These are phyloP conservation scores for Conchocele bisecta DNA, from an alignment of 2,888 invertebrate genomes.

Conservation along the genomic window DNA sequence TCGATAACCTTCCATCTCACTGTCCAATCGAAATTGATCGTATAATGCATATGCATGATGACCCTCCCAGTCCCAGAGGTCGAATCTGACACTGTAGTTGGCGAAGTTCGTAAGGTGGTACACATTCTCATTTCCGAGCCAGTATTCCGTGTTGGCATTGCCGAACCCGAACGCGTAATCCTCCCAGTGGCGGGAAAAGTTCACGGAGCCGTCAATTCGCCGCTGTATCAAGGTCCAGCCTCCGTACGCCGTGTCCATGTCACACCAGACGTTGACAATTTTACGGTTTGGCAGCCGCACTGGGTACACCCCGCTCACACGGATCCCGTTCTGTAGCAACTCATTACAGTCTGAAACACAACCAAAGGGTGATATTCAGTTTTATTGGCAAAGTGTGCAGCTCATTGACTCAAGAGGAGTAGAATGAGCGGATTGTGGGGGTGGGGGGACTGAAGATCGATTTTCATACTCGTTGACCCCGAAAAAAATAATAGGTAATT, in stretches of 20 bases:
- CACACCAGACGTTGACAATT: constrained; percentile 90
- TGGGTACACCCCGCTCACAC: constrained; percentile 89
- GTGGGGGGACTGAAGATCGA: too few relatives aligned
- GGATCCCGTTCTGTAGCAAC: constrained; percentile 84
- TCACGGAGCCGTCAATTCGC: constrained; percentile 89
- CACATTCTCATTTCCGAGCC: constrained; percentile 93
- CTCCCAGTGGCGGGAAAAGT: constrained; percentile 93
- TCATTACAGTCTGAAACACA: constrained; percentile 85
- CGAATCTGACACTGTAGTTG: constrained; percentile 87
- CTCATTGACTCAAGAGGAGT: too few relatives aligned
- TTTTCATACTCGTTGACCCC: too few relatives aligned
- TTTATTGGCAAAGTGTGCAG: too few relatives aligned
- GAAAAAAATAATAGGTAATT: too few relatives aligned
- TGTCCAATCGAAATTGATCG: constrained; percentile 88
- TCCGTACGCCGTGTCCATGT: constrained; percentile 83
- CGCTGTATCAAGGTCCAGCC: constrained; percentile 91
- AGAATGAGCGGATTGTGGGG: too few relatives aligned
- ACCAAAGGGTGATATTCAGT: background rate
- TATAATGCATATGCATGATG: constrained; percentile 91
- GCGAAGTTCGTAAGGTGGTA: constrained; percentile 87
- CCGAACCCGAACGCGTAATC: constrained; percentile 93
- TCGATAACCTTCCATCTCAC: constrained; percentile 88
- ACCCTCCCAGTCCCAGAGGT: constrained; percentile 93
- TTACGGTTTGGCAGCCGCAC: constrained; percentile 85
- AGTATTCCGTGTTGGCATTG: constrained; percentile 89